phyloP scores from a whole-genome alignment of 2,797 vertebrate species.

The Cyclura pinguis region DNA sequence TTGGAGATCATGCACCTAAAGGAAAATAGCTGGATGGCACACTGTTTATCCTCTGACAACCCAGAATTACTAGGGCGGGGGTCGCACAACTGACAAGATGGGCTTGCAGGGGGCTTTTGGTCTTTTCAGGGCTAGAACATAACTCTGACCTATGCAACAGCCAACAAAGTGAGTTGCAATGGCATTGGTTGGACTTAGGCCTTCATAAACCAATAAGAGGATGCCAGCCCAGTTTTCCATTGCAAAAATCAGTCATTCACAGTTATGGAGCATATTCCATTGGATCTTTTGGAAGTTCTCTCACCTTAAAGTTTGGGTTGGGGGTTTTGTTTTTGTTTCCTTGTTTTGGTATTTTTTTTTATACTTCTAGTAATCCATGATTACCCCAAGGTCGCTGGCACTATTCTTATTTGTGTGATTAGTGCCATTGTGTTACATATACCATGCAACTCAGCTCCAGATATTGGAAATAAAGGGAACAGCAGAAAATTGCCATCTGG shows the following conservation, averaged over 20 bases:
- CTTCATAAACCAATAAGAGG: too few species aligned
- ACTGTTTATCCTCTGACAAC: too few species aligned
- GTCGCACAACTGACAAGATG: too few species aligned
- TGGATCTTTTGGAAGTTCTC: background rate
- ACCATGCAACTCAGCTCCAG: background rate
- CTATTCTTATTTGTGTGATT: background rate
- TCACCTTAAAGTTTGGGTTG: background rate
- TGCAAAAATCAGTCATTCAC: background rate
- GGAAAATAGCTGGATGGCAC: too few species aligned
- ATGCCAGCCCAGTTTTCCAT: background rate
- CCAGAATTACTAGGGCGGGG: too few species aligned
- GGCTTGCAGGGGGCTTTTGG: too few species aligned
- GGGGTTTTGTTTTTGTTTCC: background rate
- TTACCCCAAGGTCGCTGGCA: background rate
- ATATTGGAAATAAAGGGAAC: background rate
- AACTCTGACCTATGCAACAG: too few species aligned
- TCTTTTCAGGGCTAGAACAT: too few species aligned
- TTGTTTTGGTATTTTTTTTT: too few species aligned
- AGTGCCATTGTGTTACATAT: background rate
- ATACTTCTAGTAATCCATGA: background rate
- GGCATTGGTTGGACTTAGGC: too few species aligned
- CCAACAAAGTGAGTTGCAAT: too few species aligned
- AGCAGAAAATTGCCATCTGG: background rate
- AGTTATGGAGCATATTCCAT: background rate
- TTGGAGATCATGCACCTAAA: too few species aligned